A percentile compares a stretch with the other conserved stretches of the same genome.
These are phyloP conservation scores for Phrynocephalus versicolor DNA, from an alignment of 2,113 vertebrate genomes.

Conservation along the genomic window DNA sequence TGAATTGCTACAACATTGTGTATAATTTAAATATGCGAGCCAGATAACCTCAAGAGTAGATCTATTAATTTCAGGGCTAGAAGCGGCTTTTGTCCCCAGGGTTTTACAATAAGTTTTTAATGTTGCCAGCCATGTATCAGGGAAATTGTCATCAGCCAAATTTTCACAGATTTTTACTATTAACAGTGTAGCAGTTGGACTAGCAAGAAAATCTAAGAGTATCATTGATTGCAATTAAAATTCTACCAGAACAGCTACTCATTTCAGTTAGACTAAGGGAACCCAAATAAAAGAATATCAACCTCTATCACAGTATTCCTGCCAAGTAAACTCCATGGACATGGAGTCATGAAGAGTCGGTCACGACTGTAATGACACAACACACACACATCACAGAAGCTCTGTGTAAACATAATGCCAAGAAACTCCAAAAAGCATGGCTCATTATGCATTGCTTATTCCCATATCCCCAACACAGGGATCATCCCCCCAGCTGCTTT, in stretches of 20 bases:
- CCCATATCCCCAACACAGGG: background rate
- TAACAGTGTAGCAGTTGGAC: background rate
- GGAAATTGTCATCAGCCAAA: background rate
- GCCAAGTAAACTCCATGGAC: too few relatives aligned
- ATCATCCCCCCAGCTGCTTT: background rate
- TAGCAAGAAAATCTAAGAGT: too few relatives aligned
- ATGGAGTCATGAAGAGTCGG: too few relatives aligned
- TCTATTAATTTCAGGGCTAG: background rate
- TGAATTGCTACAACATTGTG: background rate
- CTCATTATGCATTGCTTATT: background rate
- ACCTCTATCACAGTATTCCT: too few relatives aligned
- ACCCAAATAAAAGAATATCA: background rate
- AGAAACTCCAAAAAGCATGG: background rate
- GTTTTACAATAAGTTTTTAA: background rate
- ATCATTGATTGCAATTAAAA: background rate
- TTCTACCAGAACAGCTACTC: background rate
- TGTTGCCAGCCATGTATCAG: background rate
- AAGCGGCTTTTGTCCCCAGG: background rate
- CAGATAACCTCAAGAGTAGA: background rate
- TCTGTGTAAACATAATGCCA: background rate
- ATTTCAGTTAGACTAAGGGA: background rate
- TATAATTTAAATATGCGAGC: too few relatives aligned
- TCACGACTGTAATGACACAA: too few relatives aligned
- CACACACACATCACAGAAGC: too few relatives aligned
- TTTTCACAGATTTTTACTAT: background rate